phyloP scores from a whole-genome alignment of 2,797 vertebrate genomes.

The Mus caroli region DNA sequence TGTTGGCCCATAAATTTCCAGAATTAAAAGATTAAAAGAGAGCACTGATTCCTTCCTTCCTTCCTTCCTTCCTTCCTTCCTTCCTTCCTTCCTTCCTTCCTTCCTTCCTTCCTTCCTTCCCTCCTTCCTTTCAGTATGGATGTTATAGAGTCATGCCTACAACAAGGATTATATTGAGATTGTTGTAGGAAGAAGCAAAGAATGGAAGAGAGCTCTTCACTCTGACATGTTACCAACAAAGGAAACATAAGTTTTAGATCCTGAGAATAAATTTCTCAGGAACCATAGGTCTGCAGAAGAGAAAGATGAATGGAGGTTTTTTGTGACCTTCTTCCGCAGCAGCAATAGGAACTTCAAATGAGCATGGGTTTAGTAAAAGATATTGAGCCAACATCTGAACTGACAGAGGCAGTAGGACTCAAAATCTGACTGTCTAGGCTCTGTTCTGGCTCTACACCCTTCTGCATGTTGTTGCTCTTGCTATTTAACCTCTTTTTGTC shows the following conservation, averaged over 20 bases:
- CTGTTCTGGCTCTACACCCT: not conserved
- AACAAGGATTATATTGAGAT: not conserved
- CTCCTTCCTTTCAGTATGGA: not conserved
- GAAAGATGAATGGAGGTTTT: not conserved
- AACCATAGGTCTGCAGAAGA: not conserved
- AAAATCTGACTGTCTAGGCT: not conserved
- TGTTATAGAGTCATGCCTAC: not conserved
- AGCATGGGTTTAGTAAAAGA: not conserved
- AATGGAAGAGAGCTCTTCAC: not conserved
- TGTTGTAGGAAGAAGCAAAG: not conserved
- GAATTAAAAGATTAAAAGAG: slow-evolving; percentile 11
- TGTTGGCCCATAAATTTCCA: not conserved
- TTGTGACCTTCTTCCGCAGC: not conserved
- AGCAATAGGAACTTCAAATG: not conserved
- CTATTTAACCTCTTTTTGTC: not conserved
- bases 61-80: too few relatives aligned
- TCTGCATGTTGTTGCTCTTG: not conserved
- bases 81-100: too few relatives aligned
- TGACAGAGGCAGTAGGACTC: not conserved
- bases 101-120: not conserved
- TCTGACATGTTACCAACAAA: not conserved
- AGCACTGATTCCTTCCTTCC: not conserved
- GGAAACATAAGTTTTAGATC: not conserved
- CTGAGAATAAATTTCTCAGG: slow-evolving; percentile 5
- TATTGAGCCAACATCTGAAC: not conserved